Evolutionary conservation across 2,888 invertebrate genomes (phyloP).

Genomic region (Ctenicera cuprea): DNA sequence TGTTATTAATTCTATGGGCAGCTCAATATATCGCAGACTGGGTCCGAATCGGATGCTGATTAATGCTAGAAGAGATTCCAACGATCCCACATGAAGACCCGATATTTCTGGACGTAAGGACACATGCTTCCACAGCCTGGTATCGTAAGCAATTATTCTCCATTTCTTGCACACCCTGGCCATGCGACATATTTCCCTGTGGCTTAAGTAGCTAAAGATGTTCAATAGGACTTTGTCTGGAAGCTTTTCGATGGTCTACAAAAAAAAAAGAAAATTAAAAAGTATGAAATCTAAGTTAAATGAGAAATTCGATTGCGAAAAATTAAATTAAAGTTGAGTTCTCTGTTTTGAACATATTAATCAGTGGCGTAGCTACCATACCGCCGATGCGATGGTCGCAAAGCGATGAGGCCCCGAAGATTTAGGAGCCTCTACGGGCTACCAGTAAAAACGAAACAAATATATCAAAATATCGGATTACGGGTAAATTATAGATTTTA

Average conservation of each 20-base stretch:
- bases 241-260: conserved; percentile 95
- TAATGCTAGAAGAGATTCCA: conserved; percentile 90
- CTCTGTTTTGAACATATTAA: too few species aligned
- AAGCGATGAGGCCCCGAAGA: too few species aligned
- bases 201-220: conserved; percentile 95
- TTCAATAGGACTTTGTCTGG: conserved; percentile 97
- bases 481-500: too few species aligned
- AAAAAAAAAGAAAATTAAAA: conserved; percentile 60
- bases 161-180: conserved; percentile 97
- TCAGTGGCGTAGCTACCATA: too few species aligned
- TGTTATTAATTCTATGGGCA: conserved; percentile 97
- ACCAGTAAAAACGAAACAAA: too few species aligned
- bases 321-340: too few species aligned
- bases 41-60: conserved; percentile 93
- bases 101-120: conserved; percentile 97
- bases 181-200: conserved; percentile 94
- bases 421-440: too few species aligned
- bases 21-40: conserved; percentile 91
- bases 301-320: too few species aligned
- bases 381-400: too few species aligned
- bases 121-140: conserved; percentile 95
- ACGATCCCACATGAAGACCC: conserved; percentile 91
- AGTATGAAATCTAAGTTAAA: too few species aligned
- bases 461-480: too few species aligned
- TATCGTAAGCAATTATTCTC: conserved; percentile 96